Percentiles rank a stretch among this genome's conserved stretches.
Conservation (phyloP, 1,140 invertebrate genomes). For the Zophobas atratus region DNA sequence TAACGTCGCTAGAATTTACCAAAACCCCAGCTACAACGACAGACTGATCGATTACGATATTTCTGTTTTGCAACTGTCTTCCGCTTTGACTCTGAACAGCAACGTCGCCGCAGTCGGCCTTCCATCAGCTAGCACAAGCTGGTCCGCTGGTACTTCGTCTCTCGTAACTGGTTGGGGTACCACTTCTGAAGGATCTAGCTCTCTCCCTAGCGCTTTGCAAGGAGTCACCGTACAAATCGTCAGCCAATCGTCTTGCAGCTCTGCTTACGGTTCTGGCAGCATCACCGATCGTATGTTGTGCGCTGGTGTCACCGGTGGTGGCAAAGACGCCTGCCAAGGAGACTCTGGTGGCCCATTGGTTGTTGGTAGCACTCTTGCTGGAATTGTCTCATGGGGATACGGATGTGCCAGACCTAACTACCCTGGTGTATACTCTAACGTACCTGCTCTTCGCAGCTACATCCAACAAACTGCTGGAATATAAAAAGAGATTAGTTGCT, state of each 20-base stretch:
- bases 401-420: slow-evolving; percentile 80
- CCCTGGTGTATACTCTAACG: slow-evolving; percentile 81
- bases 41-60: slow-evolving; percentile 65
- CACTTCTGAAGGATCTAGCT: slow-evolving; percentile 46
- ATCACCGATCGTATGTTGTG: slow-evolving; percentile 65
- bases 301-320: slow-evolving; percentile 62
- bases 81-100: slow-evolving; percentile 17
- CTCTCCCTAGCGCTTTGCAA: slow-evolving; percentile 18
- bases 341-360: slow-evolving; percentile 71
- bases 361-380: slow-evolving; percentile 64
- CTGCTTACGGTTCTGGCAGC: slow-evolving; percentile 17
- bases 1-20: slow-evolving; percentile 58
- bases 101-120: slow-evolving; percentile 21
- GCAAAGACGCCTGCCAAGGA: slow-evolving; percentile 63
- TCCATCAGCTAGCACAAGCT: not conserved
- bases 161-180: slow-evolving; percentile 61
- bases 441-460: slow-evolving; percentile 60
- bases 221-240: slow-evolving; percentile 33
- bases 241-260: slow-evolving; percentile 2
- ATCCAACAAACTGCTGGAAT: slow-evolving; percentile 35
- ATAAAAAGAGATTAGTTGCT: not conserved
- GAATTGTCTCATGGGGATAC: slow-evolving; percentile 81
- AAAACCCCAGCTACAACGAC: slow-evolving; percentile 63
- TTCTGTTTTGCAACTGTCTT: slow-evolving; percentile 61
- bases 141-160: slow-evolving; percentile 15